Evolutionary conservation across 2,888 invertebrate species (phyloP).

Genomic region (Agonopterix subpropinquella): DNA sequence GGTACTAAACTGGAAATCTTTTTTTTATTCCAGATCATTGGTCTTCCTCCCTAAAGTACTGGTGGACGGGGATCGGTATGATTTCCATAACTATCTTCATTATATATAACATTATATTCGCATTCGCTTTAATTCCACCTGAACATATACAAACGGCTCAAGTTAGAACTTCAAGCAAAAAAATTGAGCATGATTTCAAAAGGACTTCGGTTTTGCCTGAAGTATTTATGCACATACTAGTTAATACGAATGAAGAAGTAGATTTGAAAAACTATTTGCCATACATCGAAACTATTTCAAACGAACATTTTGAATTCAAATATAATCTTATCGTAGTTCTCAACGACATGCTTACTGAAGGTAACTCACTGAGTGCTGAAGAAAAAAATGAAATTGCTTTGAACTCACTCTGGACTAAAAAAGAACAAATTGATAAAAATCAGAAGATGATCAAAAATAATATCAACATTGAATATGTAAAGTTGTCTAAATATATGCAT

Average conservation of each 20-base stretch:
- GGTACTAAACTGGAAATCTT: constrained; percentile 1
- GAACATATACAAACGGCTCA: constrained; percentile 20
- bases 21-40: constrained; percentile 51
- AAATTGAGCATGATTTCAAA: constrained; percentile 6
- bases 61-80: constrained; percentile 61
- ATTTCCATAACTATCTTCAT: constrained; percentile 47
- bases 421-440: constrained; percentile 16
- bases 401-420: constrained; percentile 38
- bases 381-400: constrained; percentile 50
- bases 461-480: constrained; percentile 34
- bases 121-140: constrained; percentile 38
- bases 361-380: constrained; percentile 29
- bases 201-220: constrained; percentile 15
- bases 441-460: constrained; percentile 18
- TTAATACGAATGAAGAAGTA: constrained; percentile 29
- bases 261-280: constrained; percentile 42
- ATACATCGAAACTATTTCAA: constrained; percentile 39
- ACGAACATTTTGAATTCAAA: constrained; percentile 39
- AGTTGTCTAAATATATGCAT: constrained; percentile 42
- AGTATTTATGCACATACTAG: constrained; percentile 51
- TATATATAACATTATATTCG: constrained; percentile 49
- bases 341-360: constrained; percentile 38
- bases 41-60: constrained; percentile 47
- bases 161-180: constrained; percentile 11
- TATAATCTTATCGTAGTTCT: constrained; percentile 45